A percentile compares a stretch with the other conserved stretches of the same genome.
These are phyloP conservation scores for Venusia cambrica DNA, from an alignment of 2,888 invertebrate species.

Conservation along the genomic window DNA sequence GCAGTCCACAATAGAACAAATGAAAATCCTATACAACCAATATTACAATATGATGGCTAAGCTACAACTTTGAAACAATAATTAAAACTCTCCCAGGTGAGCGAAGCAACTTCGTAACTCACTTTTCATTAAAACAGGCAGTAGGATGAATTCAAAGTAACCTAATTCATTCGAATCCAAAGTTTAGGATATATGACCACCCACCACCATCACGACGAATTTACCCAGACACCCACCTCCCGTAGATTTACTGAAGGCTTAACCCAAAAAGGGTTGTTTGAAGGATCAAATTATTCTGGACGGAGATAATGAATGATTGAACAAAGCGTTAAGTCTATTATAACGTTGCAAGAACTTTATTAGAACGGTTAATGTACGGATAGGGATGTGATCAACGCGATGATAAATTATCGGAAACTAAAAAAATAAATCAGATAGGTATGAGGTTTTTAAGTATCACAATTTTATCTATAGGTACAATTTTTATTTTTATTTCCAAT, in stretches of 20 bases:
- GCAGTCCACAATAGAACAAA: no score
- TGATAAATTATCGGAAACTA: conserved; percentile 23
- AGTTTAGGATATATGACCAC: conserved; percentile 68
- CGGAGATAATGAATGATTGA: conserved; percentile 74
- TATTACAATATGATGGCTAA: no score
- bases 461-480: no score
- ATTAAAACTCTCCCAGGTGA: conserved; percentile 11
- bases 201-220: conserved; percentile 42
- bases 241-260: conserved; percentile 38
- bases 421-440: no score
- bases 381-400: conserved; percentile 38
- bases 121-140: conserved; percentile 64
- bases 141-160: conserved; percentile 57
- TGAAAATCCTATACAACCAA: no score
- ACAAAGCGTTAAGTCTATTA: conserved; percentile 77
- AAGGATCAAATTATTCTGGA: conserved; percentile 56
- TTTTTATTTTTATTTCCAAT: no score
- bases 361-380: conserved; percentile 65
- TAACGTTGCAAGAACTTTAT: conserved; percentile 75
- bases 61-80: not conserved
- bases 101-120: conserved; percentile 51
- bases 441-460: no score
- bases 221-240: conserved; percentile 37
- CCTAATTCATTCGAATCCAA: conserved; percentile 60
- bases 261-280: conserved; percentile 46